Evolutionary conservation across 2,113 vertebrate genomes (phyloP), one percentile per base, ranked within the genome.

Genomic region (Calyptommatus sinebrachiatus): DNA sequence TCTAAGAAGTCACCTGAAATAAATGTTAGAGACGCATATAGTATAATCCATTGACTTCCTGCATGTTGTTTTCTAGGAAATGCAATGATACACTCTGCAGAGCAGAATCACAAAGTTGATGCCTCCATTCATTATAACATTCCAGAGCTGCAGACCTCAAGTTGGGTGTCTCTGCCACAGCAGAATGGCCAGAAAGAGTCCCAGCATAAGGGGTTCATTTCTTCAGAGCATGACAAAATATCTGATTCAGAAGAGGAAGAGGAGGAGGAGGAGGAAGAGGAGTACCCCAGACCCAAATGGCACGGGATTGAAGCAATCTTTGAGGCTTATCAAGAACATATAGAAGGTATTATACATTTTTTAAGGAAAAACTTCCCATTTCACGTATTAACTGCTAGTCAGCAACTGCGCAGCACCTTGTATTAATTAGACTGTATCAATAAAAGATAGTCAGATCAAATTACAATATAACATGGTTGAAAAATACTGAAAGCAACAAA

Each of bases 241-340:
- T 96, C 96, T 0, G 97, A 96, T 20, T 96, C 97, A 4, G 94
- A 95, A 0, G 95, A 96, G 0, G 96, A 97, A 0, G 95, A 96
- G 0, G 96, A 95, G 0, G 96, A 94, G 0, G 94, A 93, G 0
- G 94, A 94, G 0, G 94, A 95, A 0, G 93, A 95, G 0, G 95
- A 95, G 0, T 91, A 88, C 84, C 94, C 95, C 69, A 88, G 91
- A 81, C 95, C 93, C 86, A 96, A 95, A 89, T 99, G 98, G 98
- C 97, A 97, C 86, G 98, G 98, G 85, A 99, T 99, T 31, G 98
- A 99, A 95, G 97, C 97, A 35, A 94, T 99, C 88, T 98, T 98
- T 89, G 98, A 98, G 94, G 97, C 98, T 77, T 99, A 99, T 94
- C 98, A 99, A 93, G 98, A 99, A 86, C 98, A 99, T 62, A 93